Evolutionary conservation across 2,797 vertebrate species (phyloP), one percentile per base, ranked within the genome.

Genomic region (Eurystomus glaucurus): DNA sequence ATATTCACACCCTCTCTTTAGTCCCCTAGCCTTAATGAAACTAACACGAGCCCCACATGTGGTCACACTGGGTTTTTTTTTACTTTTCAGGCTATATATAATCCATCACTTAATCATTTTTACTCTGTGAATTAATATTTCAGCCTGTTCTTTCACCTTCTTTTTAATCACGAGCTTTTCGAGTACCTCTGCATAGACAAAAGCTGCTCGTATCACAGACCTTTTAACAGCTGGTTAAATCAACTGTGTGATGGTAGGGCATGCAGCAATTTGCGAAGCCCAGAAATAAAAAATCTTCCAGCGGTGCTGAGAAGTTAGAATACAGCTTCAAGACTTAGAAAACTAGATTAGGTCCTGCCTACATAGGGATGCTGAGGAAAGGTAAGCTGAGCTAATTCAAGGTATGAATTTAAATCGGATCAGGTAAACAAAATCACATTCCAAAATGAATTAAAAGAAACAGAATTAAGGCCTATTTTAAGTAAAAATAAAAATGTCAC

Each of bases 141-240:
- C 81, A 68, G 22, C 10, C 68, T 64, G 18, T 71, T 94, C 48
- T 79, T 87, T 95, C 52, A 77, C 55, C 35, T 91, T 72, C 22
- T 55, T 86, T 84, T 50, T 89, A 91, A 92, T 46, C 35, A 82
- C 9, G 25, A 61, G 31, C 4, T 82, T 92, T 71, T 81, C 0
- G 84, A 85, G 61, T 54, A 91, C 52, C 16, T 79, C 66, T 65
- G 15, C 10, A 7, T 76, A 8, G 9, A 62, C 10, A 72, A 68
- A 91, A 87, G 21, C 52, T 74, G 33, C 20, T 86, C 91, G n/a
- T 55, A 77, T 39, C 41, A 43, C 21, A 74, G 35, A 72, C 19
- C 48, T 94, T 76, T 82, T 68, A 58, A 61, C 58, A 90, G 57
- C 45, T 88, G 37, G 15, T 75, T 91, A 72, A 91, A 85, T 91